phyloP scores from a whole-genome alignment of 2,888 invertebrate genomes.

The Arrhopalites spinosus region DNA sequence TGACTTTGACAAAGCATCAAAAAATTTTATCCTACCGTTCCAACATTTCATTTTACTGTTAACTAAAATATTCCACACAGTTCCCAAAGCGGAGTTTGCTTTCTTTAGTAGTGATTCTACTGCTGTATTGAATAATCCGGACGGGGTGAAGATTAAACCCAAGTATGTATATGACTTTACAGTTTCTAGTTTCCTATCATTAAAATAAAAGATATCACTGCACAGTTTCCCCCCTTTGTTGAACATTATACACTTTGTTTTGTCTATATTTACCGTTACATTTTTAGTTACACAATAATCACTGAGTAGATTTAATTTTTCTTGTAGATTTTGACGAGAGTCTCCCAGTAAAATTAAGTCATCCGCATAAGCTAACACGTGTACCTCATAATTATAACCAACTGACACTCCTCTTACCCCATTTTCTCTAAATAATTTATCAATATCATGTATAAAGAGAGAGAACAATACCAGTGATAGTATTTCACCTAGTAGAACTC shows the following conservation, averaged over 20 bases:
- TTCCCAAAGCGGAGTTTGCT: background rate
- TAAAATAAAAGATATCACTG: background rate
- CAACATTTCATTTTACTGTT: background rate
- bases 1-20: background rate
- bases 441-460: background rate
- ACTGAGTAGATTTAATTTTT: background rate
- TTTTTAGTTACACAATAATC: background rate
- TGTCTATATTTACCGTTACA: background rate
- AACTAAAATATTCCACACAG: background rate
- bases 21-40: background rate
- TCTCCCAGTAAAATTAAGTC: background rate
- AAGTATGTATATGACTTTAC: background rate
- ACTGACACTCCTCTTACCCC: background rate
- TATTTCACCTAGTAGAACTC: constrained; percentile 9
- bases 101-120: background rate
- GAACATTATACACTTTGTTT: background rate
- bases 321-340: background rate
- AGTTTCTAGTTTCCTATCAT: background rate
- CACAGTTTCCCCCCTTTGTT: background rate
- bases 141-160: background rate
- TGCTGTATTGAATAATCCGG: constrained; percentile 5
- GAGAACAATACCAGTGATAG: background rate
- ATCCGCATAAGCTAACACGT: background rate
- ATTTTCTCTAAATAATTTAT: background rate
- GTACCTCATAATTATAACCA: background rate